A percentile compares a stretch with the other conserved stretches of the same genome.
phyloP scores from a whole-genome alignment of 92 coral and sea anemone genomes.

The Palythoa grandiflora region DNA sequence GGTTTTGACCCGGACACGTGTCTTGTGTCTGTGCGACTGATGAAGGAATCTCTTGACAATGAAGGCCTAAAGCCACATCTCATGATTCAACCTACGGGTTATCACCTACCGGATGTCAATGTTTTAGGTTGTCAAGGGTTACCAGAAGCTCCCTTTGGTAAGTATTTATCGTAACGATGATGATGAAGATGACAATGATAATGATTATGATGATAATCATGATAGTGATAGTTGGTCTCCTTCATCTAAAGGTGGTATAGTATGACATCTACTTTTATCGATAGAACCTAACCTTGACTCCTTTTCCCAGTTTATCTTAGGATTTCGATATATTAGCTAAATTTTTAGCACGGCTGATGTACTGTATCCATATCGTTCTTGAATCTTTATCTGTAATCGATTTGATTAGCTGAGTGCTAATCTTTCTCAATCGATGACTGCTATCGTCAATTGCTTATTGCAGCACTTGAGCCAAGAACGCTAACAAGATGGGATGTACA shows the following conservation, averaged over 20 bases:
- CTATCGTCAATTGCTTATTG: background rate
- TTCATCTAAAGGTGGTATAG: too few relatives aligned
- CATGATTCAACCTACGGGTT: slow-evolving; percentile 77
- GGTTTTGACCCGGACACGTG: slow-evolving; percentile 62
- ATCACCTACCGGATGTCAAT: slow-evolving; percentile 72
- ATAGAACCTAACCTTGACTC: too few relatives aligned
- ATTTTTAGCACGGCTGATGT: too few relatives aligned
- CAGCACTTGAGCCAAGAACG: slow-evolving; percentile 6
- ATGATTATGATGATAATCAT: too few relatives aligned
- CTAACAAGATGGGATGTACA: background rate
- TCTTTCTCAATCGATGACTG: background rate
- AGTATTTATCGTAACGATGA: background rate
- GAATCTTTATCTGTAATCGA: too few relatives aligned
- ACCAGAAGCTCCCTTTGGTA: slow-evolving; percentile 74
- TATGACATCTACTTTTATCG: too few relatives aligned
- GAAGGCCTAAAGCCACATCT: slow-evolving; percentile 59
- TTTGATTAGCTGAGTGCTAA: background rate
- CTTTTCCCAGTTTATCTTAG: too few relatives aligned
- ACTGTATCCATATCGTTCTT: too few relatives aligned
- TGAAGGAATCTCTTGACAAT: slow-evolving; percentile 73
- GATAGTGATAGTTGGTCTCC: too few relatives aligned
- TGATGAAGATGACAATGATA: too few relatives aligned
- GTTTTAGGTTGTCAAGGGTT: slow-evolving; percentile 54
- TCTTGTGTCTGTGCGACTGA: slow-evolving; percentile 54
- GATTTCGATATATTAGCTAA: too few relatives aligned